Percentiles rank a stretch among this genome's conserved stretches.
Evolutionary conservation across 1,140 invertebrate genomes (phyloP).

Genomic region (Papilio polytes): DNA sequence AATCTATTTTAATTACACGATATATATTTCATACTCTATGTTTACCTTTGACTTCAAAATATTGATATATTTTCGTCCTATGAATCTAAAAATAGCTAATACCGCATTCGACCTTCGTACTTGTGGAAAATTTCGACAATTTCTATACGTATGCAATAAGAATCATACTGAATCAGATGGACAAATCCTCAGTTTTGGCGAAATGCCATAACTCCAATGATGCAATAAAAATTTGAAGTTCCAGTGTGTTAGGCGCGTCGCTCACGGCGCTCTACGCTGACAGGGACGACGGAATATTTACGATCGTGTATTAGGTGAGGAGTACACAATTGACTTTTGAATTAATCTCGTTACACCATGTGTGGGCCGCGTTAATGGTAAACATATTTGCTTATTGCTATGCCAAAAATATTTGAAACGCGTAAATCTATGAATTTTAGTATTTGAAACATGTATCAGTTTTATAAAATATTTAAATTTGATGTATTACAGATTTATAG

Average conservation of each 20-base stretch:
- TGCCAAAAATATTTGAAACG: constrained; percentile 61
- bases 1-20: neutral
- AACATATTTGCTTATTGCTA: constrained; percentile 45
- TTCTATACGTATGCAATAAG: constrained; percentile 42
- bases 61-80: constrained; percentile 12
- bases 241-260: constrained; percentile 64
- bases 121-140: constrained; percentile 29
- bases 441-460: neutral
- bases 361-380: constrained; percentile 10
- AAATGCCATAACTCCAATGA: constrained; percentile 71
- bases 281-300: neutral
- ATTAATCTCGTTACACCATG: neutral
- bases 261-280: constrained; percentile 46
- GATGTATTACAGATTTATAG: neutral
- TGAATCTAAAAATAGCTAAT: constrained; percentile 27
- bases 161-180: constrained; percentile 65
- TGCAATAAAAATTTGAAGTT: constrained; percentile 78
- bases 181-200: constrained; percentile 69
- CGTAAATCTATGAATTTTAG: constrained; percentile 49
- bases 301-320: constrained; percentile 9
- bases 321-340: constrained; percentile 24
- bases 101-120: neutral
- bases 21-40: neutral
- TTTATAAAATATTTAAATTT: constrained; percentile 63
- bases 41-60: neutral